These are phyloP conservation scores for Potorous gilbertii DNA, from an alignment of 2,797 vertebrate species.

Conservation along the genomic window DNA sequence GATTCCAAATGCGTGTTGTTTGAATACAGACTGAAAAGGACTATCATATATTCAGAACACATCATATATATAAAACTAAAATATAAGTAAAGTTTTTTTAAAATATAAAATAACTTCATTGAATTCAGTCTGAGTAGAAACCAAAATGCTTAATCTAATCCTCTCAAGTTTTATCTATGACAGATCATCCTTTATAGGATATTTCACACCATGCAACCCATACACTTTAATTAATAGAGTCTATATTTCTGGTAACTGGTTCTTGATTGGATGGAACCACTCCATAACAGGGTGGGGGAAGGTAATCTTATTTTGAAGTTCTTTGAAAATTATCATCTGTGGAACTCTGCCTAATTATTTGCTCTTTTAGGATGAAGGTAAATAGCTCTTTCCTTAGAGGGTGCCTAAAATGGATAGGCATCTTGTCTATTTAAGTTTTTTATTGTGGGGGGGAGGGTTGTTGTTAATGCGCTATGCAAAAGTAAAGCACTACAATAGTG, in stretches of 20 bases:
- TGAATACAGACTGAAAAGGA: slow-evolving; percentile 7
- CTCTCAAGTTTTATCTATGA: slow-evolving; percentile 5
- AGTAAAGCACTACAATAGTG: not conserved
- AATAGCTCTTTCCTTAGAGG: not conserved
- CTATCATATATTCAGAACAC: slow-evolving; percentile 11
- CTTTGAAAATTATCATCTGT: not conserved
- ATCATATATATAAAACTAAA: not conserved
- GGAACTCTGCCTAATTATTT: slow-evolving; percentile 14
- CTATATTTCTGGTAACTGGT: slow-evolving; percentile 6
- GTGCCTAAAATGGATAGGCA: not conserved
- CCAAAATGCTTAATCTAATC: not conserved
- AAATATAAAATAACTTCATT: not conserved
- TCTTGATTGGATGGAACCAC: not conserved
- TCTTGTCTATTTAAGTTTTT: not conserved
- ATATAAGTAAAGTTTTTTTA: not conserved
- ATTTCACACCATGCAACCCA: not conserved
- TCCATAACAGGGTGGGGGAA: not conserved
- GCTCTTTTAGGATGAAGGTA: slow-evolving; percentile 26
- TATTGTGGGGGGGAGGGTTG: too few relatives aligned
- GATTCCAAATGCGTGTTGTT: slow-evolving; percentile 36
- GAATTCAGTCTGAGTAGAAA: not conserved
- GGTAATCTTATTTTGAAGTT: not conserved
- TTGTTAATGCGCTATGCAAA: not conserved
- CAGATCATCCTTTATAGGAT: not conserved
- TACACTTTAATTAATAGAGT: not conserved